Percentiles rank a stretch among this genome's conserved stretches.
Evolutionary conservation across 2,888 invertebrate species (phyloP).

Genomic region (Tenodera sinensis): DNA sequence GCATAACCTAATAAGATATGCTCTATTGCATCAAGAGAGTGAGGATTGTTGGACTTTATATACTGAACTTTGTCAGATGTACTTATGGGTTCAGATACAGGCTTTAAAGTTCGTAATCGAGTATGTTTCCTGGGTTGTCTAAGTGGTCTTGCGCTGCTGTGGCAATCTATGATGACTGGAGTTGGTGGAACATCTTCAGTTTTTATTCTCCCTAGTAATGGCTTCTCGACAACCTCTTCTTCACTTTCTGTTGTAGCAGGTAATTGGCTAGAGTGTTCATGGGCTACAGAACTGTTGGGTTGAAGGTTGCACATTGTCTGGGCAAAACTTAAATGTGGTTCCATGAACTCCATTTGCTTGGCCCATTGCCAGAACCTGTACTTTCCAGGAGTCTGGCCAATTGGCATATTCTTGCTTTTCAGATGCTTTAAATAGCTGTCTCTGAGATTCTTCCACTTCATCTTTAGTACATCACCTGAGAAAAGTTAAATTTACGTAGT

Average conservation of each 20-base stretch:
- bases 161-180: neutral
- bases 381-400: neutral
- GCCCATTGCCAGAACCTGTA: conserved; percentile 3
- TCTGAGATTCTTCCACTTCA: neutral
- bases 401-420: neutral
- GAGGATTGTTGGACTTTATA: neutral
- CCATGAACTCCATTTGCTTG: neutral
- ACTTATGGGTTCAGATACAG: no score
- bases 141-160: no score
- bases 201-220: neutral
- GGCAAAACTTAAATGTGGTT: neutral
- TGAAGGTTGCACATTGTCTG: neutral
- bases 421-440: neutral
- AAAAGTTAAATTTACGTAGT: neutral
- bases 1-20: conserved; percentile 1
- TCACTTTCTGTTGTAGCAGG: neutral
- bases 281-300: neutral
- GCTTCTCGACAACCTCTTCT: neutral
- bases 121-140: no score
- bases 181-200: neutral
- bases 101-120: no score
- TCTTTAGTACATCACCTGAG: neutral
- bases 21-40: neutral
- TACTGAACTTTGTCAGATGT: no score
- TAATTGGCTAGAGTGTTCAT: neutral